These are phyloP conservation scores for Vanessa tameamea DNA, from an alignment of 1,140 invertebrate species.

Conservation along the genomic window DNA sequence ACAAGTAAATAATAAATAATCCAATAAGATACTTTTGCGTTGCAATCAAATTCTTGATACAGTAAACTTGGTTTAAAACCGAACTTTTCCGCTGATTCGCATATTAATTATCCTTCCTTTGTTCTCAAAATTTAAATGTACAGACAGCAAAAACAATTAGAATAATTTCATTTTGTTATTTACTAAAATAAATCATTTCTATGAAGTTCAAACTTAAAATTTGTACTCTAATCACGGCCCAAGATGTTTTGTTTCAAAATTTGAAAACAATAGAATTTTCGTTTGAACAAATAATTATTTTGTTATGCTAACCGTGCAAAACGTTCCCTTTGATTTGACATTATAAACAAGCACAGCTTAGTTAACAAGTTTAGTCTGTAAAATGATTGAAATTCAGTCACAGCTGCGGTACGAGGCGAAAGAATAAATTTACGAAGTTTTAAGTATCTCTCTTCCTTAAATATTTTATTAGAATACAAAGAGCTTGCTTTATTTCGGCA, in stretches of 20 bases:
- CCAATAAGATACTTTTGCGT: too few relatives aligned
- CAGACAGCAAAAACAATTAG: too few relatives aligned
- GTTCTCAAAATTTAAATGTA: too few relatives aligned
- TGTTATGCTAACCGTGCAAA: not conserved
- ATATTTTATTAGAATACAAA: slow-evolving; percentile 24
- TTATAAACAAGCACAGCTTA: slow-evolving; percentile 26
- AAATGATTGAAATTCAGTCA: slow-evolving; percentile 35
- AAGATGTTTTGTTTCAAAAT: not conserved
- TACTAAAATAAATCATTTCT: too few relatives aligned
- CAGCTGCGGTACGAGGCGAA: slow-evolving; percentile 20
- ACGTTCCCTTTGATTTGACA: slow-evolving; percentile 23
- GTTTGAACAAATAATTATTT: not conserved
- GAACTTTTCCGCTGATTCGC: too few relatives aligned
- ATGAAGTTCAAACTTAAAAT: too few relatives aligned
- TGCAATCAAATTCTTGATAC: too few relatives aligned
- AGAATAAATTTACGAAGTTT: slow-evolving; percentile 36
- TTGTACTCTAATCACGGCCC: too few relatives aligned
- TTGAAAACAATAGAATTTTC: not conserved
- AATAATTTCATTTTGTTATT: too few relatives aligned
- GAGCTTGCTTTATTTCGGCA: not conserved
- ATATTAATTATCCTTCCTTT: too few relatives aligned
- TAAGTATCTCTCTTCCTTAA: slow-evolving; percentile 12
- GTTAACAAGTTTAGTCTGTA: slow-evolving; percentile 32
- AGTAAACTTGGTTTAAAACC: too few relatives aligned
- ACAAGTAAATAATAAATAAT: too few relatives aligned